phyloP scores from a whole-genome alignment of 2,797 vertebrate species.

The Kryptolebias ocellatus region DNA sequence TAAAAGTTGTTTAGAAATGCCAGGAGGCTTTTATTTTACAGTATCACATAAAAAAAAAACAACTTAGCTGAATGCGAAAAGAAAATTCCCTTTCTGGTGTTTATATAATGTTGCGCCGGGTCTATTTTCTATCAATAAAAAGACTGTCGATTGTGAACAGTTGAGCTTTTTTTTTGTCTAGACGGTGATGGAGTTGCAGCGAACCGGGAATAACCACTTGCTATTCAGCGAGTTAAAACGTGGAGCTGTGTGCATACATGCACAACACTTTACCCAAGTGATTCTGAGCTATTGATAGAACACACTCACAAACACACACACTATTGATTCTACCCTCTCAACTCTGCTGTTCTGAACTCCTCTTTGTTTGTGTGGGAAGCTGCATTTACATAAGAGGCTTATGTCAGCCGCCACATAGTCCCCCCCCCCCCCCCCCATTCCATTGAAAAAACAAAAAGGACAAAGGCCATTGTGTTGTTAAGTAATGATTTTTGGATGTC shows the following conservation, averaged over 20 bases:
- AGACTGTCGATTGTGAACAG: constrained; percentile 47
- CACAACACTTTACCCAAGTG: constrained; percentile 57
- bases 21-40: constrained; percentile 67
- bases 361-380: constrained; percentile 84
- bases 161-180: constrained; percentile 60
- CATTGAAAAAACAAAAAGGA: constrained; percentile 80
- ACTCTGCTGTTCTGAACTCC: constrained; percentile 80
- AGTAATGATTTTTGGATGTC: constrained; percentile 84
- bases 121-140: constrained; percentile 53
- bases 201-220: constrained; percentile 67
- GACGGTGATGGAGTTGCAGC: constrained; percentile 56
- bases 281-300: constrained; percentile 72
- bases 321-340: constrained; percentile 74
- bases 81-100: constrained; percentile 44
- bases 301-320: constrained; percentile 39
- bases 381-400: constrained; percentile 88
- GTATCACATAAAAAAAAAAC: constrained; percentile 56
- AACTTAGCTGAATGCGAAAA: constrained; percentile 42
- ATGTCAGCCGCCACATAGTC: constrained; percentile 79
- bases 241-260: constrained; percentile 44
- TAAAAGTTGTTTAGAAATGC: constrained; percentile 71
- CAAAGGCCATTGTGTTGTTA: constrained; percentile 85
- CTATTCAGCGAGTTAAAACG: constrained; percentile 52
- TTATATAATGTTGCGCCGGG: constrained; percentile 29
- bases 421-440: constrained; percentile 59